Conservation (phyloP, 2,113 vertebrate genomes). For the Platysternon megacephalum region DNA sequence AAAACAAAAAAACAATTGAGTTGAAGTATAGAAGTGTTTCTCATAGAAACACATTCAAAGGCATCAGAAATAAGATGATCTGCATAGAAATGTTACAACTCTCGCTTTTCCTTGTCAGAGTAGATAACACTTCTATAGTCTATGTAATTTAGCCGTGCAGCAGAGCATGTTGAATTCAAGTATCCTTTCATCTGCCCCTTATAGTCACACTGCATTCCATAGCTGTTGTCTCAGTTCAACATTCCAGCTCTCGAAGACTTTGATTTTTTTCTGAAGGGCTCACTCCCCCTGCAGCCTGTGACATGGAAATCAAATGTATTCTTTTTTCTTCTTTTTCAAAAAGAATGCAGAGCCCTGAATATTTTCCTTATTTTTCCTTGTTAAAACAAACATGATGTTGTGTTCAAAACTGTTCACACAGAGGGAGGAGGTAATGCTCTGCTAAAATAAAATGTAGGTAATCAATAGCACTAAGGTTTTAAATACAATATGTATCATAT, state of each 20-base stretch:
- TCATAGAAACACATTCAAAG: background rate
- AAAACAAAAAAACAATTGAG: background rate
- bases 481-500: background rate
- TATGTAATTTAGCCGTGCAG: constrained; percentile 52
- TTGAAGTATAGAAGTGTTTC: no score
- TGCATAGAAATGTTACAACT: background rate
- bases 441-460: background rate
- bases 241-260: constrained; percentile 8
- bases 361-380: background rate
- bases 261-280: constrained; percentile 10
- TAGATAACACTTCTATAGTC: constrained; percentile 41
- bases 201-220: constrained; percentile 65
- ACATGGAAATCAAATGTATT: background rate
- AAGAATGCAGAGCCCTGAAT: background rate
- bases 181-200: constrained; percentile 72
- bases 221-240: background rate
- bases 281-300: background rate
- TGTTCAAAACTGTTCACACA: background rate
- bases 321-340: background rate
- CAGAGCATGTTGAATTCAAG: constrained; percentile 69
- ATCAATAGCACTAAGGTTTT: background rate
- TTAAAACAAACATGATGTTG: background rate
- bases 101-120: constrained; percentile 21
- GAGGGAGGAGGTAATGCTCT: background rate
- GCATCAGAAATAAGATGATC: background rate